These are phyloP conservation scores for Gambusia holbrooki DNA, from an alignment of 2,113 vertebrate genomes.

Conservation along the genomic window DNA sequence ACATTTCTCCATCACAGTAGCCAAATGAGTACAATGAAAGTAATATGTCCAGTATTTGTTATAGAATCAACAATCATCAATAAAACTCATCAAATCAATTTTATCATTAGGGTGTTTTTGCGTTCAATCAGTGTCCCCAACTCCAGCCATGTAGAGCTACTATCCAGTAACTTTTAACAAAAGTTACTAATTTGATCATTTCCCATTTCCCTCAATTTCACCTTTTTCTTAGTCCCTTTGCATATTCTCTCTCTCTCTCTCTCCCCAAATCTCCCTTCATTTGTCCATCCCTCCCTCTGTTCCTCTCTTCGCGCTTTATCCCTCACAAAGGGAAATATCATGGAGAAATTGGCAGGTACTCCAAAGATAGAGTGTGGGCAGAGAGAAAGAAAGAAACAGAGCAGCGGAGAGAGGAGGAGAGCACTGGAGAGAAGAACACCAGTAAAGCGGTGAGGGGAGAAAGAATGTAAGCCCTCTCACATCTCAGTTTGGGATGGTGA, in stretches of 20 bases:
- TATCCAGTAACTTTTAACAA: neutral
- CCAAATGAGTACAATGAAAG: neutral
- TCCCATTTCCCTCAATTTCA: constrained; percentile 16
- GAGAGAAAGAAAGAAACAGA: constrained; percentile 17
- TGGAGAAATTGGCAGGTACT: constrained; percentile 61
- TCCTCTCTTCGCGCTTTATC: constrained; percentile 62
- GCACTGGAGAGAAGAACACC: constrained; percentile 36
- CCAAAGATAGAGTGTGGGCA: constrained; percentile 51
- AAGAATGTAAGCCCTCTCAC: constrained; percentile 34
- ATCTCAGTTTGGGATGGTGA: constrained; percentile 35
- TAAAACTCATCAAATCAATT: no score
- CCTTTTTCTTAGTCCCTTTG: constrained; percentile 32
- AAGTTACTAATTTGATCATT: constrained; percentile 5
- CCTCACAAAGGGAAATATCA: constrained; percentile 64
- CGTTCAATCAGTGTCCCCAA: no score
- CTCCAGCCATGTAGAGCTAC: no score
- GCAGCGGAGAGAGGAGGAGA: constrained; percentile 20
- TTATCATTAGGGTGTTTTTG: no score
- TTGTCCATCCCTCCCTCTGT: constrained; percentile 29
- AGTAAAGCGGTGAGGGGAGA: constrained; percentile 36
- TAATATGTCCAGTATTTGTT: neutral
- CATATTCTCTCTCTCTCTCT: constrained; percentile 33
- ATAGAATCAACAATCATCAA: neutral
- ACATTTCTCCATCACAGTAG: neutral
- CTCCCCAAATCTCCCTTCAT: constrained; percentile 46